Base-by-base conservation (phyloP, 2,113 vertebrate species). In the Sula dactylatra region DNA sequence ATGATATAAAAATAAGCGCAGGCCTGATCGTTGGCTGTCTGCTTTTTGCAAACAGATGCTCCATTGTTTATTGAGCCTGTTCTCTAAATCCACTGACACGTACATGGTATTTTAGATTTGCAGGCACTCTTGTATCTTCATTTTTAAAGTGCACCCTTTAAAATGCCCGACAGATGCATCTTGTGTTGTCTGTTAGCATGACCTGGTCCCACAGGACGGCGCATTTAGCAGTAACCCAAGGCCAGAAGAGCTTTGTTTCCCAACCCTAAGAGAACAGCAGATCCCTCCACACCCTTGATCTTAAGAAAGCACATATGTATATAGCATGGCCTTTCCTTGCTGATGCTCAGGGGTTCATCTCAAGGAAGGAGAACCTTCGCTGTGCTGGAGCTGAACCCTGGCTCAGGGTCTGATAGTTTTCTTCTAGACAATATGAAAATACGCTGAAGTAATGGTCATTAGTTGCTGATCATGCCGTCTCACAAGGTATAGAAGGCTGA, bases 1-100 rank as follows among this genome's bases (percentile, higher is more conserved):
- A 92, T 82, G 94, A 76, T 89, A 89, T 72, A 91, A 96, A 97
- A 96, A 95, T 82, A 94, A 94, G 80, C 88, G 32, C 2, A 9
- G 52, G 80, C 65, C 94, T 95, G 95, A 94, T 97, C 47, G 62
- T 92, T 94, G 73, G 56, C 91, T 97, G 96, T 97, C 86, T 92
- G 83, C 83, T 64, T 65, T 78, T 42, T 82, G 81, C 81, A 94
- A n/a, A 61, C 96, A 97, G 94, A 96, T 97, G 95, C 91, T 96
- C 72, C 86, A 65, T 94, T 94, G 93, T 94, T 85, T 89, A 21
- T 32, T 2, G 44, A 87, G 94, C 65, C 93, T 38, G 36, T 49
- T 94, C 92, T 61, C 72, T 3, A 42, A 50, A 67, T 40, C 78
- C 67, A 11, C 59, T 1, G 26, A 14, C 82, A 38, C 0, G 29